Conservation (phyloP, 2,888 invertebrate genomes). For the Volucella inanis region DNA sequence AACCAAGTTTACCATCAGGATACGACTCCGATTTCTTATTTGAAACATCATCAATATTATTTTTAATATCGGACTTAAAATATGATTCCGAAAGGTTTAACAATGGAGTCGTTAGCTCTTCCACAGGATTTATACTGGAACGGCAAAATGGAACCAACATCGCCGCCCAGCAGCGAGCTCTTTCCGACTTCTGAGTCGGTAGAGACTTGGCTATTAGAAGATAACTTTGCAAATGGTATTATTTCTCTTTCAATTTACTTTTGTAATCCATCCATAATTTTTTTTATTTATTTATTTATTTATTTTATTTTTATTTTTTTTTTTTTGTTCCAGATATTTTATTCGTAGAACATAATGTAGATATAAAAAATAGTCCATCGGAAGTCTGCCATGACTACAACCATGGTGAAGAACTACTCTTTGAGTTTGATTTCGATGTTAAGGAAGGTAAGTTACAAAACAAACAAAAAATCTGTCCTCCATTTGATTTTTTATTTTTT, state of each 20-base stretch:
- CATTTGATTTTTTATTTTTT: slow-evolving; percentile 12
- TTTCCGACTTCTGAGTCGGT: slow-evolving; percentile 79
- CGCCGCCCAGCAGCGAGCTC: slow-evolving; percentile 81
- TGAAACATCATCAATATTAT: slow-evolving; percentile 64
- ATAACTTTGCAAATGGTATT: slow-evolving; percentile 81
- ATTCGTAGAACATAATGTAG: slow-evolving; percentile 76
- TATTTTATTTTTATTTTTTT: slow-evolving; percentile 7
- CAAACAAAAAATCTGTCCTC: neutral
- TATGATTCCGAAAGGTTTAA: slow-evolving; percentile 74
- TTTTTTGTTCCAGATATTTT: slow-evolving; percentile 77
- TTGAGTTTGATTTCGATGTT: slow-evolving; percentile 79
- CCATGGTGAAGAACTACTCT: slow-evolving; percentile 79
- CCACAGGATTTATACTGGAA: slow-evolving; percentile 82
- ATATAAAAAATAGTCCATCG: slow-evolving; percentile 75
- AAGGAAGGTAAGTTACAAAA: slow-evolving; percentile 79
- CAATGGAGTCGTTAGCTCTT: slow-evolving; percentile 82
- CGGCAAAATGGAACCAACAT: slow-evolving; percentile 81
- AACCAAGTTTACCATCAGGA: slow-evolving; percentile 87
- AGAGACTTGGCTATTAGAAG: slow-evolving; percentile 77
- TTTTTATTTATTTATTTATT: too few species aligned
- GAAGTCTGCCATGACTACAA: slow-evolving; percentile 76
- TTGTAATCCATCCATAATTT: too few species aligned
- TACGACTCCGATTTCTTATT: slow-evolving; percentile 82
- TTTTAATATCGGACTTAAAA: slow-evolving; percentile 71
- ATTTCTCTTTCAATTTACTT: neutral